Percentiles rank a stretch among this genome's conserved stretches.
Evolutionary conservation across 2,797 vertebrate genomes (phyloP).

Genomic region (Propithecus perrieri): DNA sequence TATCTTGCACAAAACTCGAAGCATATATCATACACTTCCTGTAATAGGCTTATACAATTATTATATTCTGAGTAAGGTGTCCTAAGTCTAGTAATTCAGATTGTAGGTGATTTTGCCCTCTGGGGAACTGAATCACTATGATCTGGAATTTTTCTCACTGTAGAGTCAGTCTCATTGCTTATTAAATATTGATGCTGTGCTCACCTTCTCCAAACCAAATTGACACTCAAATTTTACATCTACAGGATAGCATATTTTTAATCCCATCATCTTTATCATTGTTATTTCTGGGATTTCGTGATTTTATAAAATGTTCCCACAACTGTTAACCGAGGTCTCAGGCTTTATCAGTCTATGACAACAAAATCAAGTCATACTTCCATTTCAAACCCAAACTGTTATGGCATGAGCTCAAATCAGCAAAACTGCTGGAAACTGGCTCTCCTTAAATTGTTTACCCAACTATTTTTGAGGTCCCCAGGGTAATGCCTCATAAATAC

Average conservation of each 20-base stretch:
- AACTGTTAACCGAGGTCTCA: not conserved
- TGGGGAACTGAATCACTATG: not conserved
- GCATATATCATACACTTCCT: not conserved
- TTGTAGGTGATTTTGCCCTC: not conserved
- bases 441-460: not conserved
- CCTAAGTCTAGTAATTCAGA: not conserved
- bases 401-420: not conserved
- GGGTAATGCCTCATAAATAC: not conserved
- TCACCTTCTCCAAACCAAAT: constrained; percentile 52
- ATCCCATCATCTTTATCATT: not conserved
- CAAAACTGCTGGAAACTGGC: not conserved
- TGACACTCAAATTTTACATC: not conserved
- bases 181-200: constrained; percentile 20
- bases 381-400: not conserved
- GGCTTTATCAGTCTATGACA: not conserved
- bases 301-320: constrained; percentile 17
- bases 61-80: not conserved
- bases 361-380: constrained; percentile 15
- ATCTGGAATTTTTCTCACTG: constrained; percentile 16
- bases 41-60: constrained; percentile 1
- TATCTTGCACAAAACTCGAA: not conserved
- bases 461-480: not conserved
- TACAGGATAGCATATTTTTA: constrained; percentile 26
- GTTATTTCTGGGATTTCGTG: not conserved
- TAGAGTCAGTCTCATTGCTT: not conserved